phyloP scores from a whole-genome alignment of 1,140 invertebrate genomes.

The Aricia agestis region DNA sequence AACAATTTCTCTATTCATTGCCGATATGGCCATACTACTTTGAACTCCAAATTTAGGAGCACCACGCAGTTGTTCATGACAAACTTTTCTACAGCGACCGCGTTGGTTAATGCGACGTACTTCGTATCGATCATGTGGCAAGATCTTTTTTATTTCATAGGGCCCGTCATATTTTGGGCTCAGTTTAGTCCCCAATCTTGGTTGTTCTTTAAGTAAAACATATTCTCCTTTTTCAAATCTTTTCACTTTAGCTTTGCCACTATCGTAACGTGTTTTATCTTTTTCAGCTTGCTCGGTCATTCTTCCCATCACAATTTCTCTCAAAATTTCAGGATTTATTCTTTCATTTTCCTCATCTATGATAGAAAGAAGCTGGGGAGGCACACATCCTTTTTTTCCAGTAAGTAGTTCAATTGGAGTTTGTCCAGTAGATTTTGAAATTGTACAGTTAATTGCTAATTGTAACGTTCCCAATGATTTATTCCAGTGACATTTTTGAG shows the following conservation, averaged over 20 bases:
- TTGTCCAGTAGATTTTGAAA: constrained; percentile 13
- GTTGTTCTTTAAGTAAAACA: constrained; percentile 14
- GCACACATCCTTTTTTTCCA: not conserved
- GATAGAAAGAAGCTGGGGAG: constrained; percentile 3
- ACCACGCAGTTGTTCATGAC: constrained; percentile 26
- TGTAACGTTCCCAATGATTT: constrained; percentile 13
- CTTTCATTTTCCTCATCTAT: not conserved
- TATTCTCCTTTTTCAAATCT: constrained; percentile 16
- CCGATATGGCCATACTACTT: constrained; percentile 24
- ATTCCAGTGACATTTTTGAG: constrained; percentile 23
- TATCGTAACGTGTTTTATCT: constrained; percentile 1
- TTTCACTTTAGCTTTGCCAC: constrained; percentile 17
- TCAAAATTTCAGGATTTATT: not conserved
- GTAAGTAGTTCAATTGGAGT: not conserved
- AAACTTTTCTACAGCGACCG: constrained; percentile 25
- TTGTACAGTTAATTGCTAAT: constrained; percentile 21
- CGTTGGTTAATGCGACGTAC: constrained; percentile 16
- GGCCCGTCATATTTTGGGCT: no score
- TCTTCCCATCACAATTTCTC: constrained; percentile 6
- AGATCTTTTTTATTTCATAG: no score
- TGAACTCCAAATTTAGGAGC: constrained; percentile 24
- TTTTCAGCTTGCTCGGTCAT: not conserved
- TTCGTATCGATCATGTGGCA: constrained; percentile 15
- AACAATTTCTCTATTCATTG: constrained; percentile 11
- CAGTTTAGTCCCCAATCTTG: no score